These are phyloP conservation scores for Axinella damicornis DNA, from an alignment of 37 sponge, comb jelly and placozoan species.

Conservation along the genomic window DNA sequence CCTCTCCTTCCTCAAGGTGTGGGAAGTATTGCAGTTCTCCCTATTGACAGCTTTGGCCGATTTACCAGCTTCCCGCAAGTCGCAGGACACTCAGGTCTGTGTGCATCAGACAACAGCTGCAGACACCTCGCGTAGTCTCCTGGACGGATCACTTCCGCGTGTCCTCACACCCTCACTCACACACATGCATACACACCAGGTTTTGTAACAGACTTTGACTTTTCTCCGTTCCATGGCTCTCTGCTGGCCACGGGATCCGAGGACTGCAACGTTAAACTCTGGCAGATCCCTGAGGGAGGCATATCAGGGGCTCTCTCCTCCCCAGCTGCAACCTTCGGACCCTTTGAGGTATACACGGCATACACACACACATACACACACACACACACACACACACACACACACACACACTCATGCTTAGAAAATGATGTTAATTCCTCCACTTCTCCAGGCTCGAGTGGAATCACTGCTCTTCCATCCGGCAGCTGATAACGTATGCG, in stretches of 20 bases:
- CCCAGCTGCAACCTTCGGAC: slow-evolving; percentile 26
- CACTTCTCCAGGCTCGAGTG: slow-evolving; percentile 37
- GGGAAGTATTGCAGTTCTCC: slow-evolving; percentile 69
- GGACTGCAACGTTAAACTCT: slow-evolving; percentile 80
- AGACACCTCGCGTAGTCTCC: too few species aligned
- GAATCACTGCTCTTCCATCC: slow-evolving; percentile 80
- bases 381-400: background rate
- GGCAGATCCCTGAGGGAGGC: slow-evolving; percentile 71
- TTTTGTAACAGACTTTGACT: slow-evolving; percentile 80
- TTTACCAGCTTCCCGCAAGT: slow-evolving; percentile 65
- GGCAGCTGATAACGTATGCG: slow-evolving; percentile 78
- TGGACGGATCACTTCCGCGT: too few species aligned
- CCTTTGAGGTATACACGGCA: slow-evolving; percentile 34
- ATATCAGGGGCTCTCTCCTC: slow-evolving; percentile 36
- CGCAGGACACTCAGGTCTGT: slow-evolving; percentile 57
- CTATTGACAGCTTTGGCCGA: slow-evolving; percentile 59
- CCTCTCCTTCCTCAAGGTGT: slow-evolving; percentile 30
- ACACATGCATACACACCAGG: too few species aligned
- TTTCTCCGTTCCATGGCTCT: slow-evolving; percentile 85
- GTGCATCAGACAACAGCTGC: background rate
- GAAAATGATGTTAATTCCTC: too few species aligned
- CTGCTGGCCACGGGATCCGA: slow-evolving; percentile 86
- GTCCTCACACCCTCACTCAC: too few species aligned
- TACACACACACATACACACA: too few species aligned
- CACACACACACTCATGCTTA: background rate